Conservation (phyloP, 2,797 vertebrate species). For the Hippopotamyrus pictus region DNA sequence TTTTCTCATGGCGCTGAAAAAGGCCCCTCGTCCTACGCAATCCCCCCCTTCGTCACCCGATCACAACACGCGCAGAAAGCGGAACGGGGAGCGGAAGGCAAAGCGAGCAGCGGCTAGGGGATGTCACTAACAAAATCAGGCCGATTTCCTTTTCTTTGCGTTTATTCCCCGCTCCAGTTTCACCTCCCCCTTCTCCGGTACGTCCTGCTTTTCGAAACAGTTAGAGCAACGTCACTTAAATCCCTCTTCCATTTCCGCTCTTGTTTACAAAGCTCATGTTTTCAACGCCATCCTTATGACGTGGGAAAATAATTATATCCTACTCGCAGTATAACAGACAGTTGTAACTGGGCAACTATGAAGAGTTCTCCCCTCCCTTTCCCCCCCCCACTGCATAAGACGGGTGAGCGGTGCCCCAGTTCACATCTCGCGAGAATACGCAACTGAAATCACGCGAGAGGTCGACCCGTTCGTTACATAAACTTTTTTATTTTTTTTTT, state of each 20-base stretch:
- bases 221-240: not conserved
- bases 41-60: not conserved
- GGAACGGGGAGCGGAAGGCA: not conserved
- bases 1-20: constrained; percentile 46
- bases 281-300: constrained; percentile 17
- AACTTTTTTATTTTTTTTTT: constrained; percentile 7
- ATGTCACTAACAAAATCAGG: constrained; percentile 60
- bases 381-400: constrained; percentile 46
- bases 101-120: constrained; percentile 37
- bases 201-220: constrained; percentile 22
- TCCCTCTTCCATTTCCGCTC: constrained; percentile 18
- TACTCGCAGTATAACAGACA: constrained; percentile 53
- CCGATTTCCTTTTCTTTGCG: constrained; percentile 47
- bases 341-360: constrained; percentile 56
- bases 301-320: constrained; percentile 37
- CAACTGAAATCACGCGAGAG: constrained; percentile 25
- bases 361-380: constrained; percentile 55
- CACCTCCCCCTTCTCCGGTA: constrained; percentile 32
- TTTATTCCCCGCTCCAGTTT: constrained; percentile 28
- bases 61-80: not conserved
- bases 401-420: constrained; percentile 58
- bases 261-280: not conserved
- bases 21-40: not conserved
- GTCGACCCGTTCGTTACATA: constrained; percentile 39
- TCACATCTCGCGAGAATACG: constrained; percentile 59